Percentiles rank a stretch among this genome's conserved stretches.
Conservation (phyloP, 2,113 vertebrate genomes). For the Perca fluviatilis region DNA sequence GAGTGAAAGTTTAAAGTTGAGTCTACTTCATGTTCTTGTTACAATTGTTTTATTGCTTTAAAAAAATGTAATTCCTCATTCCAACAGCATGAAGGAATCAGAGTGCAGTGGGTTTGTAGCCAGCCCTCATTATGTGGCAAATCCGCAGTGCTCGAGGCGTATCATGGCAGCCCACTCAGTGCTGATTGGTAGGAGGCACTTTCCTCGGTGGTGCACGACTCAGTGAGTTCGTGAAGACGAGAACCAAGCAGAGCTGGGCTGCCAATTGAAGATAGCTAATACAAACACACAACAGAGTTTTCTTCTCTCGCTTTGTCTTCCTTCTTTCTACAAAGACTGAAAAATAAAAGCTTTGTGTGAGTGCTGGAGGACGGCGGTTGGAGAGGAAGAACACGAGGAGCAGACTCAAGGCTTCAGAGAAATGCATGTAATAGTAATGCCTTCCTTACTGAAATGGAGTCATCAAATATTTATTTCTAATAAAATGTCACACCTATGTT, state of each 20-base stretch:
- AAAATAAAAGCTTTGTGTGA: slow-evolving; percentile 27
- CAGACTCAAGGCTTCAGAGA: neutral
- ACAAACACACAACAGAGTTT: slow-evolving; percentile 28
- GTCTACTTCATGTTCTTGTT: neutral
- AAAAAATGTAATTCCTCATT: slow-evolving; percentile 38
- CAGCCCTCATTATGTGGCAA: slow-evolving; percentile 59
- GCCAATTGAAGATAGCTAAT: slow-evolving; percentile 57
- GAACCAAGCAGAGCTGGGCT: slow-evolving; percentile 45
- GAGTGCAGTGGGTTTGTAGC: slow-evolving; percentile 41
- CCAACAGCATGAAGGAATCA: slow-evolving; percentile 19
- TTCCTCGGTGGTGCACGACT: slow-evolving; percentile 43
- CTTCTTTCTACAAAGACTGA: neutral
- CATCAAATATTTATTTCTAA: neutral
- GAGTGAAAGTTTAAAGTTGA: neutral
- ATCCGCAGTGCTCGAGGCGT: slow-evolving; percentile 45
- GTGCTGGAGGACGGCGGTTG: neutral
- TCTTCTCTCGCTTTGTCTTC: neutral
- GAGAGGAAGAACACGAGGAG: neutral
- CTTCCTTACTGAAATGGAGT: neutral
- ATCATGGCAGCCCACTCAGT: slow-evolving; percentile 65
- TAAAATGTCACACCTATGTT: neutral
- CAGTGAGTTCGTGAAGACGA: slow-evolving; percentile 46
- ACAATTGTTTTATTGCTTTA: slow-evolving; percentile 8
- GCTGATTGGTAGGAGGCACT: slow-evolving; percentile 48
- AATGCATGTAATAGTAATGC: slow-evolving; percentile 3